phyloP scores from a whole-genome alignment of 2,888 invertebrate genomes.

The Thymelicus sylvestris region DNA sequence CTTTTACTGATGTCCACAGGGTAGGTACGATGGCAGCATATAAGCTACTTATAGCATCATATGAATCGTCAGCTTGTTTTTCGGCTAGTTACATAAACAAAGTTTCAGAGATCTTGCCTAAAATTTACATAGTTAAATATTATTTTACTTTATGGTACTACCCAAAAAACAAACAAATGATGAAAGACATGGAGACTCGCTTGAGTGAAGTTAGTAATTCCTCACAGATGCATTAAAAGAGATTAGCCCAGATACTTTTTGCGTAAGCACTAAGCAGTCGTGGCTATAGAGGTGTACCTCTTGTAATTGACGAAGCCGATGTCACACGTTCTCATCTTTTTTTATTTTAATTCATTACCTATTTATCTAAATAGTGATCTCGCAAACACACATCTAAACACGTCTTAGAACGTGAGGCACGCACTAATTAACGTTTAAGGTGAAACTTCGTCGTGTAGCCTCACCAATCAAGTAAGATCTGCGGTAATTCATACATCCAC shows the following conservation, averaged over 20 bases:
- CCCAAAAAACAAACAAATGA: too few relatives aligned
- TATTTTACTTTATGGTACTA: too few relatives aligned
- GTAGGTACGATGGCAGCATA: too few relatives aligned
- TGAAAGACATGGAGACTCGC: too few relatives aligned
- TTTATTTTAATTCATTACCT: slow-evolving; percentile 51
- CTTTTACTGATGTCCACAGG: too few relatives aligned
- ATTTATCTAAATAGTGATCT: slow-evolving; percentile 59
- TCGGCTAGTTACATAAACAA: too few relatives aligned
- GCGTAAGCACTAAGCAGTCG: neutral
- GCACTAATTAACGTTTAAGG: slow-evolving; percentile 83
- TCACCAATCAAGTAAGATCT: slow-evolving; percentile 67
- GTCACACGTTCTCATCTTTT: slow-evolving; percentile 12
- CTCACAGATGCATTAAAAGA: neutral
- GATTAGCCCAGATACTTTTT: neutral
- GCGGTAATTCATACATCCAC: slow-evolving; percentile 61
- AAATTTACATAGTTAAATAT: too few relatives aligned
- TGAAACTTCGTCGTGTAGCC: slow-evolving; percentile 74
- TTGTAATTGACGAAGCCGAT: neutral
- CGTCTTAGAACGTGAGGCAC: slow-evolving; percentile 74
- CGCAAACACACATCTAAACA: slow-evolving; percentile 67
- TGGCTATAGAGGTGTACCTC: neutral
- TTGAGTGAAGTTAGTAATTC: too few relatives aligned
- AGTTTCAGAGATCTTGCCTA: too few relatives aligned
- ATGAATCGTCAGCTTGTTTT: too few relatives aligned
- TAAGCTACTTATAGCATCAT: too few relatives aligned